A percentile compares a stretch with the other conserved stretches of the same genome.
phyloP scores from a whole-genome alignment of 2,888 invertebrate genomes.

The Herminia tarsipennalis region DNA sequence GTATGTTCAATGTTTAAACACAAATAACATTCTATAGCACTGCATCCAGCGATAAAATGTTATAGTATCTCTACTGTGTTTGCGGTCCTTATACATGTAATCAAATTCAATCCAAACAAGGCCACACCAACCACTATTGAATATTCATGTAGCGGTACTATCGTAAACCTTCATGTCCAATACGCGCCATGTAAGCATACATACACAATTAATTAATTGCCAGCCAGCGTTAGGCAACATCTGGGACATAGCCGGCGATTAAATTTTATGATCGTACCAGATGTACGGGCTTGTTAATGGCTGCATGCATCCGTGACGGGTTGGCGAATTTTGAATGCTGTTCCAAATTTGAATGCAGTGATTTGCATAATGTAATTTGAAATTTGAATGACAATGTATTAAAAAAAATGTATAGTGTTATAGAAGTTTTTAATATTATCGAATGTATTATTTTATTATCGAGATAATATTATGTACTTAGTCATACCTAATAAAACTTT shows the following conservation, averaged over 20 bases:
- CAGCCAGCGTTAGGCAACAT: constrained; percentile 72
- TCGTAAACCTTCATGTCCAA: constrained; percentile 76
- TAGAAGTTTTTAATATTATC: too few relatives aligned
- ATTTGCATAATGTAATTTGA: constrained; percentile 42
- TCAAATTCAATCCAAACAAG: constrained; percentile 65
- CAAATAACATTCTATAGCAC: too few relatives aligned
- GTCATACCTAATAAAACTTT: too few relatives aligned
- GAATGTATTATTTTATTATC: too few relatives aligned
- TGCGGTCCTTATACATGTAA: constrained; percentile 36
- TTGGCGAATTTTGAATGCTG: constrained; percentile 16
- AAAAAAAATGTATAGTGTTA: too few relatives aligned
- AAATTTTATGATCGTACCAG: constrained; percentile 77
- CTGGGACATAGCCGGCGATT: constrained; percentile 67
- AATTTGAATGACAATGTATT: too few relatives aligned
- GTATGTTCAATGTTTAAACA: too few relatives aligned
- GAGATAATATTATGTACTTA: too few relatives aligned
- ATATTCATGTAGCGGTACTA: constrained; percentile 69
- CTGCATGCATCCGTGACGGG: constrained; percentile 41
- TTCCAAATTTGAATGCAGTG: constrained; percentile 24
- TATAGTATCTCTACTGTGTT: too few relatives aligned
- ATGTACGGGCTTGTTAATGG: constrained; percentile 69
- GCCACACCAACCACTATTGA: constrained; percentile 52
- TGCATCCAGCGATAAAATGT: too few relatives aligned
- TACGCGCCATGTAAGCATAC: constrained; percentile 72
- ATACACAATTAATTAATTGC: constrained; percentile 77